phyloP scores from a whole-genome alignment of 2,113 vertebrate species.

The Paedocypris sp. region DNA sequence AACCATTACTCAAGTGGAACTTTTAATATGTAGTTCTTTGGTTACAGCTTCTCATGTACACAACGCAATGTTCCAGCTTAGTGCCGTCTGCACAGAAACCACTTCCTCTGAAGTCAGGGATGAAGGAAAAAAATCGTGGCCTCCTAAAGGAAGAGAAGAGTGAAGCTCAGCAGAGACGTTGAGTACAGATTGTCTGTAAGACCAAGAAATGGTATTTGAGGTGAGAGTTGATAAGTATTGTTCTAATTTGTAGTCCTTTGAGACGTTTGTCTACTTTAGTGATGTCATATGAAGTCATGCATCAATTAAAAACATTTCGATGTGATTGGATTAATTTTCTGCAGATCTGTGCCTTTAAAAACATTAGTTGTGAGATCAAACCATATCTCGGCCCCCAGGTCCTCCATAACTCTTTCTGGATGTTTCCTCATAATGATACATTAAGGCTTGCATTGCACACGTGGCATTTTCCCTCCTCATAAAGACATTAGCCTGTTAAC shows the following conservation, averaged over 20 bases:
- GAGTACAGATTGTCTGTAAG: background rate
- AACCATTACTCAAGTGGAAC: conserved; percentile 63
- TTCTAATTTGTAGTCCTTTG: no score
- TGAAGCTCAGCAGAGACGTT: conserved; percentile 24
- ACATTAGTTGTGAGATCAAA: background rate
- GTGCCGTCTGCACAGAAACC: conserved; percentile 57
- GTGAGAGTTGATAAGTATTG: background rate
- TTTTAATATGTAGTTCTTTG: conserved; percentile 55
- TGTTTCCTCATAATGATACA: conserved; percentile 14
- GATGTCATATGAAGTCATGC: no score
- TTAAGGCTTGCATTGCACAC: conserved; percentile 15
- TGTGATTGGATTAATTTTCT: no score
- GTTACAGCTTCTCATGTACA: conserved; percentile 50
- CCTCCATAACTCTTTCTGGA: conserved; percentile 18
- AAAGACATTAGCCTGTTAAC: conserved; percentile 22
- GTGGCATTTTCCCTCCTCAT: background rate
- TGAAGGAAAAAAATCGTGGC: conserved; percentile 23
- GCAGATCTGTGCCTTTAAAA: conserved; percentile 38
- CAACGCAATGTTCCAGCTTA: conserved; percentile 46
- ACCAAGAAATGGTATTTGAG: no score
- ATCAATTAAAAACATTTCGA: no score
- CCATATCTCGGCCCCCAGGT: background rate
- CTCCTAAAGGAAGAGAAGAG: conserved; percentile 1
- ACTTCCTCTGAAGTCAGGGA: conserved; percentile 48
- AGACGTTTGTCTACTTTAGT: no score